A percentile compares a stretch with the other conserved stretches of the same genome.
Evolutionary conservation across 2,888 invertebrate species (phyloP).

Genomic region (Apoda limacodes): DNA sequence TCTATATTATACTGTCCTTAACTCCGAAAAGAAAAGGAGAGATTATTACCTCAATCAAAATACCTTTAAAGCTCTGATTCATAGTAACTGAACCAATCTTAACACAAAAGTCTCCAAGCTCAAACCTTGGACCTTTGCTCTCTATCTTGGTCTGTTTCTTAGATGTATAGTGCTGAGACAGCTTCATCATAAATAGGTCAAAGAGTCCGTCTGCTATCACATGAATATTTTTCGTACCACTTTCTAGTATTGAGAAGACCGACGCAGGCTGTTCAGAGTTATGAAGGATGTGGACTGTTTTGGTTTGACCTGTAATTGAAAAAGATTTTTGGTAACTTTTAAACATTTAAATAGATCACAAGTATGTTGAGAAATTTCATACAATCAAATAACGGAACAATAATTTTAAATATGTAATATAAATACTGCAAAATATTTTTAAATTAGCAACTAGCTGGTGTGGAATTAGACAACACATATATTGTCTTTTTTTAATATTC

Average conservation of each 20-base stretch:
- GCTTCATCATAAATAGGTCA: slow-evolving; percentile 90
- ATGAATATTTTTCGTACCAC: slow-evolving; percentile 86
- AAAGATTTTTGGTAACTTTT: no score
- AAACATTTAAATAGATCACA: no score
- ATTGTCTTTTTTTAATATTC: no score
- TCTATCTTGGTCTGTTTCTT: slow-evolving; percentile 92
- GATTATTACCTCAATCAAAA: slow-evolving; percentile 82
- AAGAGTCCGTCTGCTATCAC: slow-evolving; percentile 92
- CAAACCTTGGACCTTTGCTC: slow-evolving; percentile 88
- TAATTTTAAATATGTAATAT: no score
- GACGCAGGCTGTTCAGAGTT: slow-evolving; percentile 96
- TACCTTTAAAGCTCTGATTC: slow-evolving; percentile 93
- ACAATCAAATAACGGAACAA: no score
- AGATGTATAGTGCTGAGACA: slow-evolving; percentile 87
- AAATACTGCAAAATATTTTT: no score
- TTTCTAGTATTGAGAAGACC: slow-evolving; percentile 91
- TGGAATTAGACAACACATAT: no score
- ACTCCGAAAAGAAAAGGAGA: no score
- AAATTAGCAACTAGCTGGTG: no score
- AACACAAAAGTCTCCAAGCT: slow-evolving; percentile 92
- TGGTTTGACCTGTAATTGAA: slow-evolving; percentile 79
- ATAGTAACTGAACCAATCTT: slow-evolving; percentile 94
- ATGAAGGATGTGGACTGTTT: slow-evolving; percentile 92
- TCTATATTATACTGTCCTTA: no score
- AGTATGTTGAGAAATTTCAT: no score